A percentile compares a stretch with the other conserved stretches of the same genome.
Conservation (phyloP, 2,113 vertebrate species). For the Hipposideros armiger region DNA sequence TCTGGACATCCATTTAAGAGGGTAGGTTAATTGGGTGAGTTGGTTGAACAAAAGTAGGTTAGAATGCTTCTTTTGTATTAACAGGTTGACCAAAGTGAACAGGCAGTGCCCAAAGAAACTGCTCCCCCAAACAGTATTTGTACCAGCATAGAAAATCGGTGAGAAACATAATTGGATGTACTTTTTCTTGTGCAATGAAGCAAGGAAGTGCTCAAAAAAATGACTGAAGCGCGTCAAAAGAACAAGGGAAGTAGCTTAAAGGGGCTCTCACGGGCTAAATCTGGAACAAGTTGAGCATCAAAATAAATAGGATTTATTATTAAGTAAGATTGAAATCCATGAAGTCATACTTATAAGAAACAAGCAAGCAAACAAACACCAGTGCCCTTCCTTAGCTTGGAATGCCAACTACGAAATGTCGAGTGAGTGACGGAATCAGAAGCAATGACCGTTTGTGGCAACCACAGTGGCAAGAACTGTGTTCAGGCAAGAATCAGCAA, state of each 20-base stretch:
- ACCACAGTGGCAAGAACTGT: background rate
- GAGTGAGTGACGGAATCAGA: background rate
- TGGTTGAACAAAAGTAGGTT: background rate
- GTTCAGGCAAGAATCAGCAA: background rate
- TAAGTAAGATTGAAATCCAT: background rate
- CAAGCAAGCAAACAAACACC: background rate
- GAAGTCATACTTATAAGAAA: background rate
- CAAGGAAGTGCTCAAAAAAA: background rate
- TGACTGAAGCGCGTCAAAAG: background rate
- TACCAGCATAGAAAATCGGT: background rate
- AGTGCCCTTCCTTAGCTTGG: background rate
- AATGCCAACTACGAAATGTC: background rate
- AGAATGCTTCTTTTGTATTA: slow-evolving; percentile 9
- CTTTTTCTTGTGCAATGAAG: background rate
- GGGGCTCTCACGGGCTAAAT: background rate
- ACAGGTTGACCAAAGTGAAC: background rate
- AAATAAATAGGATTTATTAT: background rate
- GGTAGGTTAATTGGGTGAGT: background rate
- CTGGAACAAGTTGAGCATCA: background rate
- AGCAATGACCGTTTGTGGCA: background rate
- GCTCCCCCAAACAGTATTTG: background rate
- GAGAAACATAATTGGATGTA: background rate
- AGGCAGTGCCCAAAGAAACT: background rate
- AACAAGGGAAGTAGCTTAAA: background rate
- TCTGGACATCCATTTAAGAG: background rate